Conservation (phyloP, 1,140 invertebrate genomes). For the Drosophila prosaltans region DNA sequence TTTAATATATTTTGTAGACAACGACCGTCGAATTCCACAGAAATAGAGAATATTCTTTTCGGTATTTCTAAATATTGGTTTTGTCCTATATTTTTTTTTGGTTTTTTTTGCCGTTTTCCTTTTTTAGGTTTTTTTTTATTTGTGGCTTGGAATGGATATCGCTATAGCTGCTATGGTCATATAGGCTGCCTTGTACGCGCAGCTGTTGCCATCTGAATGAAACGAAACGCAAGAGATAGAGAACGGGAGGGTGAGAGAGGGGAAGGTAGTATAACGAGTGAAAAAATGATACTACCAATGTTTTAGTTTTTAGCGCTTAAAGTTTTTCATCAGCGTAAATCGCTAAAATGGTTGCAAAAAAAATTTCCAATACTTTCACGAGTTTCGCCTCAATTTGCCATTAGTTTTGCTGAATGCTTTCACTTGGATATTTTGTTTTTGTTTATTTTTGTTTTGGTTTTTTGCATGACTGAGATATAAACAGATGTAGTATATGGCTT, state of each 20-base stretch:
- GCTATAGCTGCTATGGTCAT: slow-evolving; percentile 46
- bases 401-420: slow-evolving; percentile 28
- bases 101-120: neutral
- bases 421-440: neutral
- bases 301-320: slow-evolving; percentile 40
- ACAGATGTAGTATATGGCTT: slow-evolving; percentile 32
- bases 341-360: slow-evolving; percentile 6
- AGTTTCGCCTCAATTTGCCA: slow-evolving; percentile 31
- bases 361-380: neutral
- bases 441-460: neutral
- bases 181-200: slow-evolving; percentile 37
- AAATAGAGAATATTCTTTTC: neutral
- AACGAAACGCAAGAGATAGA: neutral
- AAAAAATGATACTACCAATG: slow-evolving; percentile 14
- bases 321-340: slow-evolving; percentile 61
- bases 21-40: too few relatives aligned
- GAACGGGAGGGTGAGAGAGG: neutral
- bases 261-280: neutral
- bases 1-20: too few relatives aligned
- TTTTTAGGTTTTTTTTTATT: slow-evolving; percentile 4
- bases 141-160: slow-evolving; percentile 28
- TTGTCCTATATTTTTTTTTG: neutral
- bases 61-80: neutral
- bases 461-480: slow-evolving; percentile 23
- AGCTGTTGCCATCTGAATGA: slow-evolving; percentile 61